A percentile compares a stretch with the other conserved stretches of the same genome.
Conservation (phyloP, 2,113 vertebrate genomes). For the Vombatus ursinus region DNA sequence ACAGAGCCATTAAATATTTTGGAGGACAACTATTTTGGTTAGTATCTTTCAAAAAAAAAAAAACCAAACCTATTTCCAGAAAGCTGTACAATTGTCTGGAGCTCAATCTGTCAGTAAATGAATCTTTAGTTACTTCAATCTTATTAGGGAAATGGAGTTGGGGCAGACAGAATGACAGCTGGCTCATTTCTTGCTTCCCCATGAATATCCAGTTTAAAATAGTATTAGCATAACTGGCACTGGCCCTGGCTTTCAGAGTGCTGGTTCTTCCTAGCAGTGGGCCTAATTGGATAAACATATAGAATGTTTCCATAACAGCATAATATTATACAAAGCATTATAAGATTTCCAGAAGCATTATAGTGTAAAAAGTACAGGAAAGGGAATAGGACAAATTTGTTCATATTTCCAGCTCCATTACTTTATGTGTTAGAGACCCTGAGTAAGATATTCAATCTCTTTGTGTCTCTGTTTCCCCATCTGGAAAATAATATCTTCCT, state of each 20-base stretch:
- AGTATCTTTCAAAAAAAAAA: constrained; percentile 65
- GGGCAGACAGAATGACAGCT: constrained; percentile 80
- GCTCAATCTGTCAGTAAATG: constrained; percentile 61
- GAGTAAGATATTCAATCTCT: not conserved
- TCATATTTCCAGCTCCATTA: not conserved
- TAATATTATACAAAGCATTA: constrained; percentile 39
- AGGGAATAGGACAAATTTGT: not conserved
- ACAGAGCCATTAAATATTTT: constrained; percentile 55
- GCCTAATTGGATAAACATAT: constrained; percentile 62
- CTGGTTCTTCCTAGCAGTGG: constrained; percentile 64
- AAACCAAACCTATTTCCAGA: constrained; percentile 66
- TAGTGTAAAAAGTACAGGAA: constrained; percentile 33
- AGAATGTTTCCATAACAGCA: constrained; percentile 62
- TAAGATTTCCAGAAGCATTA: constrained; percentile 22
- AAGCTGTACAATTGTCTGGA: constrained; percentile 72
- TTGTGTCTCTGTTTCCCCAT: constrained; percentile 41
- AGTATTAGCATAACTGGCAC: constrained; percentile 78
- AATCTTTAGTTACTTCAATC: constrained; percentile 43
- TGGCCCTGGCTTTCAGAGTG: constrained; percentile 65
- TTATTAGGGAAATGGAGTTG: constrained; percentile 58
- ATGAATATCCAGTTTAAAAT: constrained; percentile 80
- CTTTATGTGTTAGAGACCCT: constrained; percentile 12
- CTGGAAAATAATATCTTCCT: constrained; percentile 24
- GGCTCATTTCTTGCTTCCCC: constrained; percentile 70
- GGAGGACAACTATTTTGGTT: constrained; percentile 49